Conservation (phyloP, 2,113 vertebrate genomes). For the Sinocyclocheilus maitianheensis region DNA sequence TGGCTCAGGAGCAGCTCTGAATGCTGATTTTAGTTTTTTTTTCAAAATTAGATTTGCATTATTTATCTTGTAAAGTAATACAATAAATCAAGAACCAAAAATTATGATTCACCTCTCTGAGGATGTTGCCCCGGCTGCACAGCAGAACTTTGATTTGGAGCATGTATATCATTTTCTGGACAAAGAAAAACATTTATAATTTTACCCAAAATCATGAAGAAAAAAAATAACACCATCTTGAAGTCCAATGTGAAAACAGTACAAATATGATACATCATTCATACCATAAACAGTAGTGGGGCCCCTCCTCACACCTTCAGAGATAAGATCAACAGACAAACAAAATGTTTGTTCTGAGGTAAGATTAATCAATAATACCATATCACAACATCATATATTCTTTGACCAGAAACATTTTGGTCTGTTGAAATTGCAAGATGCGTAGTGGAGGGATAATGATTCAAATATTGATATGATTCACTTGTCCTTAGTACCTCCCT, state of each 20-base stretch:
- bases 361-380: neutral
- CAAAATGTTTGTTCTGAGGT: neutral
- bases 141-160: neutral
- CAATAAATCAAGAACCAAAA: neutral
- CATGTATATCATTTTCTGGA: conserved; percentile 66
- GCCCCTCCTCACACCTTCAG: neutral
- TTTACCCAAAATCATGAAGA: neutral
- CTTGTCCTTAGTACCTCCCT: no score
- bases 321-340: neutral
- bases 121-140: neutral
- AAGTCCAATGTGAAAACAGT: neutral
- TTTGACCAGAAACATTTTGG: no score
- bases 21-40: conserved; percentile 5
- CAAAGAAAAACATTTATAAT: conserved; percentile 3
- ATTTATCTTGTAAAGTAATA: neutral
- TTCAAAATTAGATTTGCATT: neutral
- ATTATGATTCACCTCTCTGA: conserved; percentile 31
- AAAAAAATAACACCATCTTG: neutral
- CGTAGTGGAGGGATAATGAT: no score
- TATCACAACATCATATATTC: neutral
- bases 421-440: no score
- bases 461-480: no score
- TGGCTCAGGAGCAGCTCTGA: conserved; percentile 1
- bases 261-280: neutral
- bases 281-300: conserved; percentile 64